Evolutionary conservation across 2,113 vertebrate species (phyloP).

Genomic region (Lates calcarifer): DNA sequence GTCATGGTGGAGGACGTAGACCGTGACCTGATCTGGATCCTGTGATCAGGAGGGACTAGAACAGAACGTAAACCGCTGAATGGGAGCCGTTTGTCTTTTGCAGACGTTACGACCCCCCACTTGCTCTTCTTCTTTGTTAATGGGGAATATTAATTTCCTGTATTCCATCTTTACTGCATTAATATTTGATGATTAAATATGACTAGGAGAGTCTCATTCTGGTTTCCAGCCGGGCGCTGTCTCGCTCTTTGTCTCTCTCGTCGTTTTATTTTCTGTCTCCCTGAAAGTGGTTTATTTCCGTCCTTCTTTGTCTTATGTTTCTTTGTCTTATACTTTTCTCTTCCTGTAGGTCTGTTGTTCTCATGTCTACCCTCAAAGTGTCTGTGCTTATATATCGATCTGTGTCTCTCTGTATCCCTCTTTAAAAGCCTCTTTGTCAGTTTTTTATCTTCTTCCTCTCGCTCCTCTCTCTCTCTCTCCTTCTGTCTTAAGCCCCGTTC

Average conservation of each 20-base stretch:
- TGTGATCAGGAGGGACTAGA: not conserved
- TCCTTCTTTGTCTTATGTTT: constrained; percentile 6
- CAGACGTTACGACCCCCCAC: constrained; percentile 3
- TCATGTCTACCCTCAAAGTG: not conserved
- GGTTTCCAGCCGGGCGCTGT: constrained; percentile 12
- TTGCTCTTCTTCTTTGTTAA: constrained; percentile 59
- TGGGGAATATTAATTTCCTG: constrained; percentile 73
- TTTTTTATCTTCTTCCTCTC: not conserved
- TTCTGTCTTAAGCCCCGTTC: no score
- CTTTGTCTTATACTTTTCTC: not conserved
- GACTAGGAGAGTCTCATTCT: constrained; percentile 47
- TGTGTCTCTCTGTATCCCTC: not conserved
- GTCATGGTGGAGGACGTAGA: constrained; percentile 16
- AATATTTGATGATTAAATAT: constrained; percentile 75
- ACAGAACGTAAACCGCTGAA: constrained; percentile 2
- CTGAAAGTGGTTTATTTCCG: constrained; percentile 27
- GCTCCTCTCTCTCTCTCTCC: not conserved
- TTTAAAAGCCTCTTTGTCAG: not conserved
- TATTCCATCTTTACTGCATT: constrained; percentile 70
- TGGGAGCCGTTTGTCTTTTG: constrained; percentile 48
- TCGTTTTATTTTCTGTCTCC: constrained; percentile 9
- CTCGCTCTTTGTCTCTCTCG: constrained; percentile 29
- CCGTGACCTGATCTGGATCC: constrained; percentile 27
- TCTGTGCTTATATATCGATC: not conserved
- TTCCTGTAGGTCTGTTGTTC: not conserved